Percentiles rank a stretch among this genome's conserved stretches.
Conservation (phyloP, 2,888 invertebrate genomes). For the Caenorhabditis auriculariae region DNA sequence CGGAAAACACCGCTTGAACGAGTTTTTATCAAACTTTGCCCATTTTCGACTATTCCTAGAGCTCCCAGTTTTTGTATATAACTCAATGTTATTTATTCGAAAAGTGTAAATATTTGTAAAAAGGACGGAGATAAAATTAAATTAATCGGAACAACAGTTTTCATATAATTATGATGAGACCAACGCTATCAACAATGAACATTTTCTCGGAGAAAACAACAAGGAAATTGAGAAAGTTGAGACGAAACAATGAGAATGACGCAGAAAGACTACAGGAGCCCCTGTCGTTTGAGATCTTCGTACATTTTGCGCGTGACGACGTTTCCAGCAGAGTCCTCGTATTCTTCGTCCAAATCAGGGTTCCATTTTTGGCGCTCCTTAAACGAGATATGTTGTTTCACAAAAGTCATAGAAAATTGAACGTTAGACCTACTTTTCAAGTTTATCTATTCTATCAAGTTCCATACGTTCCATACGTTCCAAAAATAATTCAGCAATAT, state of each 20-base stretch:
- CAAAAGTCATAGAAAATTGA: no score
- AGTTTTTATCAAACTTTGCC: no score
- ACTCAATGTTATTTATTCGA: no score
- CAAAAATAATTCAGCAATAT: no score
- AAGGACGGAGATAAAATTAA: no score
- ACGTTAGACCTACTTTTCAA: conserved; percentile 16
- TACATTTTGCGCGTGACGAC: conserved; percentile 97
- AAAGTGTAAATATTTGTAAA: no score
- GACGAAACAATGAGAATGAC: conserved; percentile 4
- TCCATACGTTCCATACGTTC: no score
- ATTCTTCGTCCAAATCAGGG: conserved; percentile 86
- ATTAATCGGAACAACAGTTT: no score
- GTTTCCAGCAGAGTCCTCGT: conserved; percentile 96
- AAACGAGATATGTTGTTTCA: neutral
- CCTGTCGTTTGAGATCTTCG: conserved; percentile 97
- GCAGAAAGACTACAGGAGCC: conserved; percentile 74
- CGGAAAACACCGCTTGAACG: no score
- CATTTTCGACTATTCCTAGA: no score
- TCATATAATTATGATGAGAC: neutral
- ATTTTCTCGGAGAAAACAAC: neutral
- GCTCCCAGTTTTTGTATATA: no score
- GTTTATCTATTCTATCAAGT: conserved; percentile 24
- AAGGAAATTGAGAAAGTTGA: neutral
- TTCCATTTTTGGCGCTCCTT: conserved; percentile 73
- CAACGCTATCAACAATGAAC: no score